A percentile compares a stretch with the other conserved stretches of the same genome.
Conservation (phyloP, 2,888 invertebrate genomes). For the Callosobruchus maculatus region DNA sequence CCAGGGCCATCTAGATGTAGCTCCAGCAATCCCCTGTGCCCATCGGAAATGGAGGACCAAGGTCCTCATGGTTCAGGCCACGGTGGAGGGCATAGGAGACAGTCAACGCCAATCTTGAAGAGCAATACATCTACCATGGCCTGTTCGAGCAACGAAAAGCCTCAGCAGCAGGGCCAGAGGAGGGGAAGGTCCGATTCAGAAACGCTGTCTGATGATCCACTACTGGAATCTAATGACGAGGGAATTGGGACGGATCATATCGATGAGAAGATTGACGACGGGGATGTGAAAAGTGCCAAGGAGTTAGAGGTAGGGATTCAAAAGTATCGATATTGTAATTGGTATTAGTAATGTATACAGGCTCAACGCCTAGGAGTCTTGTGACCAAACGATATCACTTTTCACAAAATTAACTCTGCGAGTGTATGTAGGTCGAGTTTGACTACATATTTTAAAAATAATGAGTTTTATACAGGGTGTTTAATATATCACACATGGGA, state of each 20-base stretch:
- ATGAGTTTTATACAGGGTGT: too few relatives aligned
- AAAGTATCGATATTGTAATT: too few relatives aligned
- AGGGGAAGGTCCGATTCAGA: conserved; percentile 69
- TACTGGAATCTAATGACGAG: conserved; percentile 72
- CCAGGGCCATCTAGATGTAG: conserved; percentile 80
- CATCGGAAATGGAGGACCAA: conserved; percentile 72
- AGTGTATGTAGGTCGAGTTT: too few relatives aligned
- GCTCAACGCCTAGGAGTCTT: too few relatives aligned
- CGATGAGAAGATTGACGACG: conserved; percentile 67
- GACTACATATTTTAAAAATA: too few relatives aligned
- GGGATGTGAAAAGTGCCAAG: conserved; percentile 64
- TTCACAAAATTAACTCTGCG: too few relatives aligned
- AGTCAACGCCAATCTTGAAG: conserved; percentile 59
- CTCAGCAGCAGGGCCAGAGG: conserved; percentile 48
- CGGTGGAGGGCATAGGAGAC: conserved; percentile 47
- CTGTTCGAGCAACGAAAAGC: conserved; percentile 16
- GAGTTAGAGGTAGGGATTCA: conserved; percentile 49
- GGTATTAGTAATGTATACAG: too few relatives aligned
- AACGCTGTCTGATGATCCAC: conserved; percentile 68
- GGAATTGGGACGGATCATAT: conserved; percentile 72
- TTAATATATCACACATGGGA: too few relatives aligned
- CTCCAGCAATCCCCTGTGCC: conserved; percentile 75
- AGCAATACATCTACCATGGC: conserved; percentile 46
- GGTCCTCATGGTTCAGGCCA: conserved; percentile 54
- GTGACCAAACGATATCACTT: too few relatives aligned